Base-by-base conservation (phyloP, 2,113 vertebrate species). In the Antechinus flavipes region DNA sequence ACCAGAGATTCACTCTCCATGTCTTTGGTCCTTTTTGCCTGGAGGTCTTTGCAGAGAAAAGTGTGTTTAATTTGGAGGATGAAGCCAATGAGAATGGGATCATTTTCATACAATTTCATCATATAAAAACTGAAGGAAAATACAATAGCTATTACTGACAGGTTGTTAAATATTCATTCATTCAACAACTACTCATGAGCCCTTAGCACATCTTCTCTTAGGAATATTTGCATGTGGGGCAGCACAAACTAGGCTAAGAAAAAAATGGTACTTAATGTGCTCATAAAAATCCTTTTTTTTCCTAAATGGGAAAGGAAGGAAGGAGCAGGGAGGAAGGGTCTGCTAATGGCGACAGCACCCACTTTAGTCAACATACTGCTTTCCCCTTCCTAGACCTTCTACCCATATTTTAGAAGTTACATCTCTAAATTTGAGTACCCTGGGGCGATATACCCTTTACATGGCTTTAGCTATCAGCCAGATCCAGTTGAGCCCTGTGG, bases 91-190 rank as follows among this genome's bases (percentile, higher is more conserved):
- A 84, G 68, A 76, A 76, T 9, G 16, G n/a, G 35, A 84, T 84
- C 68, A 84, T 84, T 84, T 84, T 84, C n/a, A 84, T 84, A 84
- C 68, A 84, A 84, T 84, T 42, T 84, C 68, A 84, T 84, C 68
- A 84, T 84, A 84, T 84, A 84, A 84, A 84, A 84, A 42, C 35
- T 84, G 68, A 84, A 84, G 68, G 68, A 42, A 42, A 42, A 84
- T 16, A 42, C 35, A 84, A 84, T 84, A 84, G n/a, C 68, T 84
- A 42, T 84, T 42, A 22, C 68, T 84, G 68, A 84, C 68, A 84
- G 68, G 68, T 84, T 84, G 35, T 84, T 84, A 84, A 84, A 84
- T 84, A 84, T 84, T 84, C 68, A 84, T 84, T 42, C 68, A 84
- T 42, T 84, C 68, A 42, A 42, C 68, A 84, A 42, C 68, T 84